Base-by-base conservation (phyloP, 2,113 vertebrate species). In the Zingel zingel region DNA sequence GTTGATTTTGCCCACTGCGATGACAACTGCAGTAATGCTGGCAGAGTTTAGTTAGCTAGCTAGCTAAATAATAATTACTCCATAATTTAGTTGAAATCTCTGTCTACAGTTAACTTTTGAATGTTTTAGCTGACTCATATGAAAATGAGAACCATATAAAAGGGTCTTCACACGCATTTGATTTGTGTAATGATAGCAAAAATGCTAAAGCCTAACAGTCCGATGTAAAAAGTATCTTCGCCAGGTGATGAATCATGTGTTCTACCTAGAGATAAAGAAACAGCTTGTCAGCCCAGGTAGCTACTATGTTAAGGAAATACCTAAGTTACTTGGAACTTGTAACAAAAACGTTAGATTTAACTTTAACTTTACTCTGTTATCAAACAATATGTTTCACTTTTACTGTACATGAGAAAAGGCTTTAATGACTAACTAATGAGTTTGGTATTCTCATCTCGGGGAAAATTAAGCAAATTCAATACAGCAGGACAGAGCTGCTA, bases 151-250 rank as follows among this genome's bases (percentile, higher is more conserved):
- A 39, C 21, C 45, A 53, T 14, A 3, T 11, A 50, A 39, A 27
- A 48, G 15, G 3, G 2, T 13, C 21, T 19, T 25, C 5, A 63
- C 11, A 47, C 47, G 19, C 2, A n/a, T 63, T 50, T 36, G 5
- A 67, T 21, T 23, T 57, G 51, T 70, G 51, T 45, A 25, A 57
- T 69, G 12, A 68, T 51, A 27, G 6, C 67, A 54, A 69, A 69
- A 61, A 16, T 6, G 7, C 30, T 10, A 36, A 54, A 16, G 51
- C 19, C 6, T 10, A 43, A 43, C 23, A 12, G 27, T 36, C 8
- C 19, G 4, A 6, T 21, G 16, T 53, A 15, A 36, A 33, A 39
- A 6, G 13, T 58, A 19, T 58, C 54, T 58, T 71, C 33, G 6
- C 33, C 54, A 19, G n/a, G 54, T 25, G 16, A 27, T 27, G 15